These are phyloP conservation scores for Bos javanicus DNA, from an alignment of 2,113 vertebrate genomes.

Conservation along the genomic window DNA sequence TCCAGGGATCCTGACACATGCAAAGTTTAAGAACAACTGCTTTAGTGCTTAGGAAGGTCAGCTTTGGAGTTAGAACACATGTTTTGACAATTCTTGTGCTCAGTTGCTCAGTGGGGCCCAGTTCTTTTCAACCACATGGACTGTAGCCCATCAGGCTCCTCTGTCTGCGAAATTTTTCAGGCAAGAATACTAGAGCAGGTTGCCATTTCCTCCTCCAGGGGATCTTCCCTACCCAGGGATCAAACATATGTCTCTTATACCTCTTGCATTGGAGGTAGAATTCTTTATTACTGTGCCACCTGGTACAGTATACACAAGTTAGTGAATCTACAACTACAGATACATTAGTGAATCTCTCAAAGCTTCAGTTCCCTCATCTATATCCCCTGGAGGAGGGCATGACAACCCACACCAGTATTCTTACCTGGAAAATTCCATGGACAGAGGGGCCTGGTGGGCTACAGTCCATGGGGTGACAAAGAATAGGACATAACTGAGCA, in stretches of 20 bases:
- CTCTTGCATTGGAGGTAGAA: neutral
- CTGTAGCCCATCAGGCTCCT: neutral
- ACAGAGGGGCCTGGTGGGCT: neutral
- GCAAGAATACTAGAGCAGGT: neutral
- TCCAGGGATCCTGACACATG: neutral
- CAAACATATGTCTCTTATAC: neutral
- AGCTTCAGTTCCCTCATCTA: neutral
- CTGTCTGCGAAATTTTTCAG: neutral
- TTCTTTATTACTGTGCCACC: neutral
- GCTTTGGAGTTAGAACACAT: neutral
- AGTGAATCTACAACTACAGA: neutral
- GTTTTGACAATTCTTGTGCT: neutral
- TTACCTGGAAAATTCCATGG: neutral
- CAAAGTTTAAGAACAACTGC: neutral
- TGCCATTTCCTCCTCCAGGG: neutral
- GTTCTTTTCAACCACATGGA: neutral
- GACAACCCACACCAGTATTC: neutral
- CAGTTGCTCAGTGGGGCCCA: neutral
- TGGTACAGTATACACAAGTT: neutral
- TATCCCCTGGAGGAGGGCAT: neutral
- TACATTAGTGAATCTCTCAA: neutral
- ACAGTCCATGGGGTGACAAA: neutral
- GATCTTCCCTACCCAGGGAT: neutral
- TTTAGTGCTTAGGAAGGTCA: neutral
- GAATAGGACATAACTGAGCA: neutral